Evolutionary conservation across 2,888 invertebrate species (phyloP), one percentile per base, ranked within the genome.

Genomic region (Temnothorax unifasciatus): DNA sequence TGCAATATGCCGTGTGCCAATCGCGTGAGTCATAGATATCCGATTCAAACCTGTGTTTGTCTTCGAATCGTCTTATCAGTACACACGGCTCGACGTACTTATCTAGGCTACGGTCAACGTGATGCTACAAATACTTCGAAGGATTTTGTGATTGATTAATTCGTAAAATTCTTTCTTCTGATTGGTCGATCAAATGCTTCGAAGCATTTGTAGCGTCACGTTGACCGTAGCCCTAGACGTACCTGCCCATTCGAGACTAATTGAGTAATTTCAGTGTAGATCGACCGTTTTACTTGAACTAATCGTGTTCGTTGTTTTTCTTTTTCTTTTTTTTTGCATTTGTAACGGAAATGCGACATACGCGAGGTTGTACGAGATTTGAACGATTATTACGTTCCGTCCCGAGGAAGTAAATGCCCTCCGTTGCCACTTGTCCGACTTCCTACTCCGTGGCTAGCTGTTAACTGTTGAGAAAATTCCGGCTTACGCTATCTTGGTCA

Each of bases 401-500:
- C 15, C 9, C 44, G 21, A 54, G 68, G 50, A 63, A 71, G 64
- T 11, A 34, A 66, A 57, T 54, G 54, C 41, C 18, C 18, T 34
- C 25, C 44, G 44, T 54, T 64, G 50, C 29, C 54, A 57, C 64
- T 83, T 64, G 64, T 63, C 61, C 64, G 63, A 44, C 82, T 69
- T 74, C 57, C 73, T 57, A 63, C 44, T 68, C n/a, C 88, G 84
- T 74, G 69, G 82, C 77, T 83, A 75, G 79, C 82, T 83, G 73
- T 85, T 86, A 83, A 86, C 85, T 81, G 75, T 57, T 61, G 50
- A 61, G 83, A 74, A 87, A 89, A 63, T 75, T 73, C 85, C n/a
- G 68, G 52, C 64, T 38, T 79, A 71, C 68, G 85, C 89, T 81
- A 71, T 81, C 88, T 44, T 63, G 85, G 47, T 63, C 73, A 25